A percentile compares a stretch with the other conserved stretches of the same genome.
These are phyloP conservation scores for Proteles cristata DNA, from an alignment of 2,113 vertebrate species.

Conservation along the genomic window DNA sequence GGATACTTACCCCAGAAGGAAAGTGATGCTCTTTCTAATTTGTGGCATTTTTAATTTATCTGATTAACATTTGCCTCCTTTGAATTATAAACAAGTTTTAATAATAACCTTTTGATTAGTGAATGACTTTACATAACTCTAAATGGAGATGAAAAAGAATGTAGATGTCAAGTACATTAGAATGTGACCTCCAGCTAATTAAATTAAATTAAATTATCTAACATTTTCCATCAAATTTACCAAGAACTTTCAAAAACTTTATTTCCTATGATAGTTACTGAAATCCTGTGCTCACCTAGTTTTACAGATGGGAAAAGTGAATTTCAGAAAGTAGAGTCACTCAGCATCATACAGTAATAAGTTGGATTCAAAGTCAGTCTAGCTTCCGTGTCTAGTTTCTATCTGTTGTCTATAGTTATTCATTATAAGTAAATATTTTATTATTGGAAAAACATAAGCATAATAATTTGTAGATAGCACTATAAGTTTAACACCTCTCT, in stretches of 20 bases:
- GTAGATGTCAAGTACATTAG: not conserved
- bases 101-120: conserved; percentile 63
- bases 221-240: not conserved
- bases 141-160: conserved; percentile 40
- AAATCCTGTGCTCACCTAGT: not conserved
- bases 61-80: conserved; percentile 67
- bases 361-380: not conserved
- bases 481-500: not conserved
- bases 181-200: conserved; percentile 53
- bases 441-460: not conserved
- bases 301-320: not conserved
- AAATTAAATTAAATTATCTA: conserved; percentile 52
- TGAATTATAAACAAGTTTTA: conserved; percentile 64
- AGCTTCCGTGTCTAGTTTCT: not conserved
- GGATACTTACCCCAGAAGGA: not conserved
- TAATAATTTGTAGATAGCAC: not conserved
- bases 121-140: conserved; percentile 36
- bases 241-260: not conserved
- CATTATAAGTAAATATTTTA: not conserved
- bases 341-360: not conserved
- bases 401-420: not conserved
- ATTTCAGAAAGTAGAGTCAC: not conserved
- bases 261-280: not conserved
- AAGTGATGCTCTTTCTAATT: conserved; percentile 43
- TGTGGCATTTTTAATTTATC: conserved; percentile 52